phyloP scores from a whole-genome alignment of 2,113 vertebrate species.

The Pterophyllum scalare region DNA sequence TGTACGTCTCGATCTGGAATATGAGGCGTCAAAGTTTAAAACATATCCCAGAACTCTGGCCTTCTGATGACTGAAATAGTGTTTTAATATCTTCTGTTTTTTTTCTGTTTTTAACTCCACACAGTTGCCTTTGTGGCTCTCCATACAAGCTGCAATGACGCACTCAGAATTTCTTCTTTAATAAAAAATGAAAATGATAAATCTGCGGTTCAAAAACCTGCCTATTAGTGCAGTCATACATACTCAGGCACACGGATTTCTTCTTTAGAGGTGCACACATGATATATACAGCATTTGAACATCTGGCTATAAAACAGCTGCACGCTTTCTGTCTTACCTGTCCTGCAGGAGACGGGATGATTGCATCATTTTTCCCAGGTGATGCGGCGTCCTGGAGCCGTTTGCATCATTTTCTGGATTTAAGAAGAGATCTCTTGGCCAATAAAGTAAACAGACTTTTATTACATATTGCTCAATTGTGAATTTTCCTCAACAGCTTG shows the following conservation, averaged over 20 bases:
- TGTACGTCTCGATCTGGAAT: too few relatives aligned
- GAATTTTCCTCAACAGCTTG: constrained; percentile 13
- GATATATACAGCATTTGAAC: not conserved
- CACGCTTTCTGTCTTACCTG: not conserved
- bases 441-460: constrained; percentile 30
- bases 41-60: too few relatives aligned
- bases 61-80: too few relatives aligned
- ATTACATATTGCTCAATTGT: not conserved
- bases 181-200: not conserved
- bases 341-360: not conserved
- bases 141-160: rapidly evolving
- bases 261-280: not conserved
- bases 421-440: not conserved
- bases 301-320: not conserved
- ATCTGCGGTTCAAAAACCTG: not conserved
- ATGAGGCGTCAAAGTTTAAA: too few relatives aligned
- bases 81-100: too few relatives aligned
- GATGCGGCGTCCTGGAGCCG: not conserved
- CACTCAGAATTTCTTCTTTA: not conserved
- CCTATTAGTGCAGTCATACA: not conserved
- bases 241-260: not conserved
- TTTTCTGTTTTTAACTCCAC: not conserved
- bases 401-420: constrained; percentile 36
- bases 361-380: constrained; percentile 36
- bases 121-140: not conserved